A percentile compares a stretch with the other conserved stretches of the same genome.
These are phyloP conservation scores for Catotricha subobsoleta DNA, from an alignment of 2,888 invertebrate species.

Conservation along the genomic window DNA sequence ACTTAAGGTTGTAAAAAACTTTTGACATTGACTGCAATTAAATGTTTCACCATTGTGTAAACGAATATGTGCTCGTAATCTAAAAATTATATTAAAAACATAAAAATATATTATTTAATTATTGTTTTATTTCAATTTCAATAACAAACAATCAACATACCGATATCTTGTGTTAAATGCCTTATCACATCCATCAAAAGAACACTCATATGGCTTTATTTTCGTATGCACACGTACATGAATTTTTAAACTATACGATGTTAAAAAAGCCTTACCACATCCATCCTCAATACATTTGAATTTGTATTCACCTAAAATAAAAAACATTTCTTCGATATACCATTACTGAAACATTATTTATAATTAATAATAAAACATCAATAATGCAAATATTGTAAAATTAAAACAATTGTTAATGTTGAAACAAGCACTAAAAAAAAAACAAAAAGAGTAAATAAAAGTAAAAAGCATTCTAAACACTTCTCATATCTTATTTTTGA, in stretches of 20 bases:
- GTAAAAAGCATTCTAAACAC: too few relatives aligned
- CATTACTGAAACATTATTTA: too few relatives aligned
- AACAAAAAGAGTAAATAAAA: too few relatives aligned
- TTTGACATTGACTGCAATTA: constrained; percentile 75
- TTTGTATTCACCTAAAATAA: constrained; percentile 68
- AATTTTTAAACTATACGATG: constrained; percentile 87
- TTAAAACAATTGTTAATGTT: too few relatives aligned
- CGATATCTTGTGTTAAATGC: constrained; percentile 90
- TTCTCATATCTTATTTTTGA: too few relatives aligned
- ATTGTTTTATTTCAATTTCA: too few relatives aligned
- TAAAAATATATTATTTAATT: too few relatives aligned
- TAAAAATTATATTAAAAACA: constrained; percentile 26
- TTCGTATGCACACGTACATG: constrained; percentile 89
- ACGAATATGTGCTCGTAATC: constrained; percentile 75
- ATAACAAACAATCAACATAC: constrained; percentile 29
- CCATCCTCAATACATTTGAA: constrained; percentile 76
- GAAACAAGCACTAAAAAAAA: too few relatives aligned
- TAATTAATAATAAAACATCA: too few relatives aligned
- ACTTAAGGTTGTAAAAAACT: constrained; percentile 84
- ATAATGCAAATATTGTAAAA: too few relatives aligned
- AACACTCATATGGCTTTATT: constrained; percentile 78
- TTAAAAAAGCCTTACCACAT: constrained; percentile 85
- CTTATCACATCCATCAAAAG: constrained; percentile 65
- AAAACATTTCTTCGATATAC: too few relatives aligned
- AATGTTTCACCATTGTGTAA: constrained; percentile 89